Evolutionary conservation across 2,113 vertebrate species (phyloP), one percentile per base, ranked within the genome.

Genomic region (Pangasianodon gigas): DNA sequence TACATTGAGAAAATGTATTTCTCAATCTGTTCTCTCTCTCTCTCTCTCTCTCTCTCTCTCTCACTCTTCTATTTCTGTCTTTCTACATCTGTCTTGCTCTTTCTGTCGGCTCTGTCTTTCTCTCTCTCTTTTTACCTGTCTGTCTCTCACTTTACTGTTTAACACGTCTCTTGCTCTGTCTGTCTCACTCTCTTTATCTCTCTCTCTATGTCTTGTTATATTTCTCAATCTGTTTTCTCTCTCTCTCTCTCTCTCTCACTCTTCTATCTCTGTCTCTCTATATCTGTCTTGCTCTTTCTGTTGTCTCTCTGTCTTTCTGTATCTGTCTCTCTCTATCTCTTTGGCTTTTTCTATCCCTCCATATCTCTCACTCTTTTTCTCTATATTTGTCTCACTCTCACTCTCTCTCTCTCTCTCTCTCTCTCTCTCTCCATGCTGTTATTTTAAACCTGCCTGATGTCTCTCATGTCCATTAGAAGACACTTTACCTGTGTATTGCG

Each of bases 131-230:
- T 48, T 0, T 46, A 21, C 8, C 9, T 48, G 18, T 79, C 24
- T 80, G 41, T 80, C 24, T 6, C 5, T 51, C 26, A 60, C 74
- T 85, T 67, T 67, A n/a, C 48, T 26, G 44, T 79, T 94, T 91
- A 91, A 92, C 91, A 32, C 14, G 29, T 71, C 32, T 14, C 26
- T 71, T 11, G 1, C 16, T 74, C 32, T 75, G 1, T 44, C 37
- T 2, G 58, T 29, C 75, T 46, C 21, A 2, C 11, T 79, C 16
- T 44, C 16, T 44, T 44, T 44, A 18, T 52, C 80, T 52, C n/a
- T 77, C 18, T 29, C 26, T 87, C 14, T 32, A 37, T 37, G 51
- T 77, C 94, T 91, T 4, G 26, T 65, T 65, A 65, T 24, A 65
- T 74, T 41, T 44, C 16, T 74, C 32, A 44, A 1, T 44, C 37